phyloP scores from a whole-genome alignment of 2,113 vertebrate species.

The Myodes glareolus region DNA sequence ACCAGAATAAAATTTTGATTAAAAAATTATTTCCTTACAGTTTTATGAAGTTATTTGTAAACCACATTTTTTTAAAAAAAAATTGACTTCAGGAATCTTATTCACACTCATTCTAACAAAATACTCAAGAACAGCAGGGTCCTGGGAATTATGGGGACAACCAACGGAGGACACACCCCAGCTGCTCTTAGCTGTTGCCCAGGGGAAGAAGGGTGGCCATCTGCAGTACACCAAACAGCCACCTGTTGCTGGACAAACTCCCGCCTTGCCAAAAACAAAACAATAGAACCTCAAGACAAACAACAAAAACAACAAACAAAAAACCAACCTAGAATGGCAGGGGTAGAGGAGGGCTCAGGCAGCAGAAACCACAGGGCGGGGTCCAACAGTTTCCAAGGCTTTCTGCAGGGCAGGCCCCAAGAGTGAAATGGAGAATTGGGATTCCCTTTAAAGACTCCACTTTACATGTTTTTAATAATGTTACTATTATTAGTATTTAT shows the following conservation, averaged over 20 bases:
- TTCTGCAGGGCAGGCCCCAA: too few relatives aligned
- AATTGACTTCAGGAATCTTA: background rate
- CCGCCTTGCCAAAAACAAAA: background rate
- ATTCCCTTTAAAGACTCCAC: background rate
- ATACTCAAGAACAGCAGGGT: background rate
- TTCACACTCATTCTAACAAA: background rate
- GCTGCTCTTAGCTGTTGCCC: fast-evolving
- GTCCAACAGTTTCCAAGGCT: background rate
- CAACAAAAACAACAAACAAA: background rate
- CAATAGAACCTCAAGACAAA: background rate
- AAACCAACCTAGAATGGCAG: background rate
- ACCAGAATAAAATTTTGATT: background rate
- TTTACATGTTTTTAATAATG: background rate
- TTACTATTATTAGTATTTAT: background rate
- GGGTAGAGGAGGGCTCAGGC: background rate
- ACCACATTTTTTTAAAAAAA: background rate
- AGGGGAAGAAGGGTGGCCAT: fast-evolving
- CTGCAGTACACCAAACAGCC: background rate
- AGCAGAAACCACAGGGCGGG: fast-evolving
- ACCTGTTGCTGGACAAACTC: background rate
- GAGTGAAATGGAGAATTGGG: fast-evolving
- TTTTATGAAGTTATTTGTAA: background rate
- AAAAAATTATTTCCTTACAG: background rate
- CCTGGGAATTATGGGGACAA: fast-evolving
- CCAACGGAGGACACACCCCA: fast-evolving